phyloP scores from a whole-genome alignment of 1,140 invertebrate genomes.

The Battus philenor region DNA sequence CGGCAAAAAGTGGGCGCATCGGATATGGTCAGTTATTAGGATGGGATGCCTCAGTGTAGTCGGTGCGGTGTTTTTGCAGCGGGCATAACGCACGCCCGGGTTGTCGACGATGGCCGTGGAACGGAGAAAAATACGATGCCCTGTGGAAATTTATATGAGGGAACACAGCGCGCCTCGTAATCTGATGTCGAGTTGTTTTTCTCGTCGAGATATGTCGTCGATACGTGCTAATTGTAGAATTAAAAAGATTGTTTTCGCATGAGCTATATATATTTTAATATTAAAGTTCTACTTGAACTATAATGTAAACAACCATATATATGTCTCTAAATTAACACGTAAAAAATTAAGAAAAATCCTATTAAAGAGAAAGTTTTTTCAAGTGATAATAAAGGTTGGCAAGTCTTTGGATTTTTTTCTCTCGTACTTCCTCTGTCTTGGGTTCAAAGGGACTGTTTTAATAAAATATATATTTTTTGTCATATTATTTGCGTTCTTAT shows the following conservation, averaged over 20 bases:
- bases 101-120: neutral
- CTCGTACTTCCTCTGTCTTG: too few species aligned
- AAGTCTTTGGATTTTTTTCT: too few species aligned
- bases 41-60: constrained; percentile 29
- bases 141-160: constrained; percentile 1
- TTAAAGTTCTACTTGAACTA: too few species aligned
- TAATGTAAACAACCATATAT: too few species aligned
- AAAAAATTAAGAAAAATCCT: too few species aligned
- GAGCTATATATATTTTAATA: too few species aligned
- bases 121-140: neutral
- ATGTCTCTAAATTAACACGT: too few species aligned
- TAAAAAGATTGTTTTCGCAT: neutral
- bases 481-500: too few species aligned
- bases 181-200: constrained; percentile 6
- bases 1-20: constrained; percentile 33
- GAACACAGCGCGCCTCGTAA: neutral
- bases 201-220: neutral
- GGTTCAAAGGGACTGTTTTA: too few species aligned
- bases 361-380: too few species aligned
- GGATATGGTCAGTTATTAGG: constrained; percentile 52
- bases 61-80: constrained; percentile 31
- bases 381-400: too few species aligned
- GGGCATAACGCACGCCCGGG: constrained; percentile 26
- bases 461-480: too few species aligned
- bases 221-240: constrained; percentile 10